Base-by-base conservation (phyloP, 2,113 vertebrate genomes). In the Calidris pugnax region DNA sequence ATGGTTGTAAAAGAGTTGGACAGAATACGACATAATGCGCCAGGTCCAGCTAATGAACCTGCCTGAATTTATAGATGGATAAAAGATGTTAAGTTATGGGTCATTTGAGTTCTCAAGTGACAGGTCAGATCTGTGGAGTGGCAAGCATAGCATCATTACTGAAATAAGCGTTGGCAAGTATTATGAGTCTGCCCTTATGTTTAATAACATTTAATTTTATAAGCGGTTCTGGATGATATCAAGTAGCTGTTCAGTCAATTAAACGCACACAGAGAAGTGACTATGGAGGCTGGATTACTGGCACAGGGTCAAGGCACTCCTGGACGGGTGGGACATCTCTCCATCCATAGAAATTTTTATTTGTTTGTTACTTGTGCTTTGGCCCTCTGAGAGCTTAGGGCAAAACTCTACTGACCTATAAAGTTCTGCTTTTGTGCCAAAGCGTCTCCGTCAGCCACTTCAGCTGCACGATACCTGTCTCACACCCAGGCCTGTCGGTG, bases 181-280 rank as follows among this genome's bases (percentile, higher is more conserved):
- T 50, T 37, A 51, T 35, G 51, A 57, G 59, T 75, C 68, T 92
- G 56, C 67, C 48, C 73, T 95, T 74, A 63, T 13, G 79, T 87
- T 87, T 87, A 96, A 87, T 83, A 89, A 79, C 39, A 23, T 95
- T 92, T 75, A 87, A 85, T 85, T 94, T 87, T 85, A 69, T 91
- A 93, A 90, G 43, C 9, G 14, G 66, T 78, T 94, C 91, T 93
- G 92, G 83, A 74, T 95, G 87, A 91, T 91, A 93, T 67, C 84
- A 88, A 94, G 79, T 60, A 75, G 80, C 59, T 78, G 80, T 91
- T 82, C 48, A 71, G n/a, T 72, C 80, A 87, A 60, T 90, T 78
- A 90, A 51, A 66, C 19, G 50, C 64, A 56, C 48, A 41, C 59
- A 75, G 67, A 68, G 43, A 51, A 56, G 30, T 66, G 77, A 75